phyloP scores from a whole-genome alignment of 35 echinoderm and acorn worm species.

The Nesometra sesokonis region DNA sequence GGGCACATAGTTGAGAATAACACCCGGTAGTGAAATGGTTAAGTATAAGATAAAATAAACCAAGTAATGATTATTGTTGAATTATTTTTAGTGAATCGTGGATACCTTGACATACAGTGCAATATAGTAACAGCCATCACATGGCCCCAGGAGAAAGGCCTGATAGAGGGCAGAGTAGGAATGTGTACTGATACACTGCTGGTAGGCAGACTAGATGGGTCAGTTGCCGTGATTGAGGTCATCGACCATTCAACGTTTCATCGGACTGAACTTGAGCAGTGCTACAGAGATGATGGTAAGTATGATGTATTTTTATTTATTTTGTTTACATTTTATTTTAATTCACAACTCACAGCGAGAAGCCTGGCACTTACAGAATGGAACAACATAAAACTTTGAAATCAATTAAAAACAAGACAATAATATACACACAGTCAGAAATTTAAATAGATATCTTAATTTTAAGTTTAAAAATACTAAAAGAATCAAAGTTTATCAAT shows the following conservation, averaged over 20 bases:
- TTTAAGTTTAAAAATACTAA: no score
- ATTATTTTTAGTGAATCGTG: conserved; percentile 59
- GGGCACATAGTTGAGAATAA: no score
- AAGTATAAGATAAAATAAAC: no score
- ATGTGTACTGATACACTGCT: conserved; percentile 74
- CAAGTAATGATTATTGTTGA: not conserved
- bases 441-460: no score
- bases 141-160: conserved; percentile 77
- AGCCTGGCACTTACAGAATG: no score
- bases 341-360: no score
- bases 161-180: conserved; percentile 81
- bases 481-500: no score
- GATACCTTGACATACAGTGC: conserved; percentile 75
- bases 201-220: conserved; percentile 78
- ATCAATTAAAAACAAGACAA: no score
- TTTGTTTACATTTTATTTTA: no score
- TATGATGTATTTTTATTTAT: not conserved
- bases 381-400: no score
- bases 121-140: conserved; percentile 80
- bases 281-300: conserved; percentile 72
- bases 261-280: conserved; percentile 80
- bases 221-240: conserved; percentile 85
- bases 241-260: conserved; percentile 90
- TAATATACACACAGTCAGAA: no score
- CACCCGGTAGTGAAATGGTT: no score